Conservation (phyloP, 2,888 invertebrate species). For the Gymnocheta viridis region DNA sequence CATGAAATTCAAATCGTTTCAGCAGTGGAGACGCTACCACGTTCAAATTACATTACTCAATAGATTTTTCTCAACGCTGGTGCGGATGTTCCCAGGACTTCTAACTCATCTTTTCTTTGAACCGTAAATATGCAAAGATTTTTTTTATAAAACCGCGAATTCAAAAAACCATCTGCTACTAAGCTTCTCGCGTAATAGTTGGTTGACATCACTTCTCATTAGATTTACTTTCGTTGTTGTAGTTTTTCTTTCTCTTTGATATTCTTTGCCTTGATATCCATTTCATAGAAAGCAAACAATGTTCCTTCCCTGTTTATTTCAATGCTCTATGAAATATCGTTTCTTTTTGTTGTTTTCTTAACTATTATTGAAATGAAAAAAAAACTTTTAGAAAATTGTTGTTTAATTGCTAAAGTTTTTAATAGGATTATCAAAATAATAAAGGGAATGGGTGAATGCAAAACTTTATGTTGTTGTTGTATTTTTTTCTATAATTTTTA, state of each 20-base stretch:
- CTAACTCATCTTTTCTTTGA: too few relatives aligned
- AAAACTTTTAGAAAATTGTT: conserved; percentile 47
- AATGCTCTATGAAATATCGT: not conserved
- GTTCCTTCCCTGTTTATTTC: conserved; percentile 4
- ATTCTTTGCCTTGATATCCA: not conserved
- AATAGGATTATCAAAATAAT: conserved; percentile 53
- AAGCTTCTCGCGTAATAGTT: not conserved
- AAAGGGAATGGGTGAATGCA: not conserved
- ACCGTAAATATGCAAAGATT: too few relatives aligned
- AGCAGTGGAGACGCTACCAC: too few relatives aligned
- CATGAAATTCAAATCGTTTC: too few relatives aligned
- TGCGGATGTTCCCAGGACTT: too few relatives aligned
- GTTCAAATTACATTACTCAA: too few relatives aligned
- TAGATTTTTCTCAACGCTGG: too few relatives aligned
- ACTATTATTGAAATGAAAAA: conserved; percentile 11
- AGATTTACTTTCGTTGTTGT: not conserved
- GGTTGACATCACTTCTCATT: conserved; percentile 15
- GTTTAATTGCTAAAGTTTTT: conserved; percentile 65
- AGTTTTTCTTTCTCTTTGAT: not conserved
- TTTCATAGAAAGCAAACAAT: not conserved
- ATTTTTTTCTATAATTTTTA: not conserved
- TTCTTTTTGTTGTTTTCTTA: conserved; percentile 19
- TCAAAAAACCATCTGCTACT: not conserved
- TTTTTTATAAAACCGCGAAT: not conserved
- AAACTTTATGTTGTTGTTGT: conserved; percentile 15